A percentile compares a stretch with the other conserved stretches of the same genome.
Conservation (phyloP, 2,797 vertebrate species). For the Craterocephalus amniculus region DNA sequence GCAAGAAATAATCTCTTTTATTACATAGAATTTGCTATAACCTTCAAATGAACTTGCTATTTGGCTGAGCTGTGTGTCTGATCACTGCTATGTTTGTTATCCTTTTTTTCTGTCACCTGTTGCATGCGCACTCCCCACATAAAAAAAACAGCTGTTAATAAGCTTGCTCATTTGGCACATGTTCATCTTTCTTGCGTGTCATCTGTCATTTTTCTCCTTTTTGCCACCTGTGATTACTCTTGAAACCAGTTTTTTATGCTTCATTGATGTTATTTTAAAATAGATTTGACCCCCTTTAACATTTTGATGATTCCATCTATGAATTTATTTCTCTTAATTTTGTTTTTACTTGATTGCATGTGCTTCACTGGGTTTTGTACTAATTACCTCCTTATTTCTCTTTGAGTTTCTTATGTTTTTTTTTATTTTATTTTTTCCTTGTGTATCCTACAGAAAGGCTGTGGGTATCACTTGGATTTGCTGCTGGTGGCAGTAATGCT, state of each 20-base stretch:
- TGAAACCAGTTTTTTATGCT: not conserved
- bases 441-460: slow-evolving; percentile 88
- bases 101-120: too few relatives aligned
- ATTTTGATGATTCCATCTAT: too few relatives aligned
- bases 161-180: too few relatives aligned
- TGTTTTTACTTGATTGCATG: too few relatives aligned
- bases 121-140: too few relatives aligned
- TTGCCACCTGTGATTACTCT: too few relatives aligned
- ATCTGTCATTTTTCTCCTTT: too few relatives aligned
- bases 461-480: slow-evolving; percentile 96
- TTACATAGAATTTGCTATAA: not conserved
- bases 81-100: too few relatives aligned
- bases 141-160: too few relatives aligned
- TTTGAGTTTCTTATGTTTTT: not conserved
- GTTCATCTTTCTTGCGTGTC: too few relatives aligned
- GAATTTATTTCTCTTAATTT: too few relatives aligned
- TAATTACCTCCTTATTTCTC: not conserved
- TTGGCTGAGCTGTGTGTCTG: not conserved
- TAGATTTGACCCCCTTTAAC: not conserved
- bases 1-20: not conserved
- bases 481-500: slow-evolving; percentile 92
- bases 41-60: not conserved
- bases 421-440: not conserved
- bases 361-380: not conserved
- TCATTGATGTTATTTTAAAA: not conserved